Base-by-base conservation (phyloP, 2,888 invertebrate species). In the Ptycholaimellus sp. region DNA sequence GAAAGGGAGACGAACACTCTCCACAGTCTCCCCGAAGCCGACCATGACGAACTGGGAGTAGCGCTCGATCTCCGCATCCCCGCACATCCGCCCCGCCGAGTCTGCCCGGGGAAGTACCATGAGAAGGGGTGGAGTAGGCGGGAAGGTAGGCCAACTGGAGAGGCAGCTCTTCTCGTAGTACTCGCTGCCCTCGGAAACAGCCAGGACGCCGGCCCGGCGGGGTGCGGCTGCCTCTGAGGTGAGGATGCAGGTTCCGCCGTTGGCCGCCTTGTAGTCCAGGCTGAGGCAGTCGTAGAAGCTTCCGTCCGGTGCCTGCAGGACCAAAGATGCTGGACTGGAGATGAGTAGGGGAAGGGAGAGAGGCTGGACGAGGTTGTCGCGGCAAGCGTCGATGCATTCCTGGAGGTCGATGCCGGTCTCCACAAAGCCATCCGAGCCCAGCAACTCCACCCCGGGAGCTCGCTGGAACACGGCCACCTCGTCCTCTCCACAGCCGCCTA, bases 141-240 rank as follows among this genome's bases (percentile, higher is more conserved):
- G n/a, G n/a, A n/a, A n/a, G n/a, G n/a, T n/a, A n/a, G n/a, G n/a
- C 33, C 28, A 6, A 39, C 39, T 18, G 3, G 9, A 11, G 4
- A 39, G 5, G 36, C 39, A 39, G 7, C 16, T 14, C 20, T 31
- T 36, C 21, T 39, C 39, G n/a, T 30, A 36, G 30, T 39, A 39
- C 11, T 32, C 19, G 18, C 2, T 19, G 18, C 36, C 30, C 18
- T 23, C 25, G n/a, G 25, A 36, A 9, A 23, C 21, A 3, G 2
- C n/a, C 27, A 39, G 33, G 13, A 39, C 29, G 22, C 39, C 39
- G 18, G 2, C 6, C 9, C 36, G 3, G 11, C 9, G 21, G 5
- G 39, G 39, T 2, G 27, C 31, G 2, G 39, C 35, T 3, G 39
- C 39, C 13, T 39, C 39, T 3, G 32, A 28, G 19, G 17, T 32